Base-by-base conservation (phyloP, 2,113 vertebrate genomes). In the Nansenia antarctica region DNA sequence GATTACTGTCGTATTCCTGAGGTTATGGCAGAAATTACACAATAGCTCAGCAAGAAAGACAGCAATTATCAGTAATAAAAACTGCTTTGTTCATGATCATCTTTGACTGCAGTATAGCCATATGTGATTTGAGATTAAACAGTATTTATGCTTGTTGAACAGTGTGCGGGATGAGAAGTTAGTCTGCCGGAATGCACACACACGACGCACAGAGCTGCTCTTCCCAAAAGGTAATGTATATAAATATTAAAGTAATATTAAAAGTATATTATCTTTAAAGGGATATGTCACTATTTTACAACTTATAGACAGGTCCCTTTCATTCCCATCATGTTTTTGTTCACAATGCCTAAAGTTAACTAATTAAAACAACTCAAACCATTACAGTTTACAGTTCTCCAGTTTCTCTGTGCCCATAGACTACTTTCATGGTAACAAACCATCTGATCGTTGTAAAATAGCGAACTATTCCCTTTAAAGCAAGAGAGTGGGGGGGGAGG, bases 221-320 rank as follows among this genome's bases (percentile, higher is more conserved):
- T 82, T 92, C 49, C 90, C 91, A 62, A 81, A 82, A 88, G 89
- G 91, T 90, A 78, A 15, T 2, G 7, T 58, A 32, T 31, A 9
- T 27, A 26, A 29, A 24, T 27, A 1, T 27, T 24, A 27, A 54
- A 24, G 24, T 24, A 29, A 54, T n/a, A n/a, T n/a, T n/a, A n/a
- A n/a, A n/a, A n/a, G n/a, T n/a, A n/a, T n/a, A 9, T 47, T 8
- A 6, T 47, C 45, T 5, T 24, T 24, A 5, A 15, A 15, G 55
- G 30, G n/a, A 20, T n/a, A 31, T 30, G 1, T 8, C 3, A n/a
- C 57, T 9, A 15, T n/a, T 9, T n/a, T 27, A 54, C 20, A 54
- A 54, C 20, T 9, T 3, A 26, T 55, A 12, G 35, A 39, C n/a
- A n/a, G n/a, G n/a, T n/a, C n/a, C n/a, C 20, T 49, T 6, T n/a